Evolutionary conservation across 2,888 invertebrate species (phyloP).

Genomic region (Mantis religiosa): DNA sequence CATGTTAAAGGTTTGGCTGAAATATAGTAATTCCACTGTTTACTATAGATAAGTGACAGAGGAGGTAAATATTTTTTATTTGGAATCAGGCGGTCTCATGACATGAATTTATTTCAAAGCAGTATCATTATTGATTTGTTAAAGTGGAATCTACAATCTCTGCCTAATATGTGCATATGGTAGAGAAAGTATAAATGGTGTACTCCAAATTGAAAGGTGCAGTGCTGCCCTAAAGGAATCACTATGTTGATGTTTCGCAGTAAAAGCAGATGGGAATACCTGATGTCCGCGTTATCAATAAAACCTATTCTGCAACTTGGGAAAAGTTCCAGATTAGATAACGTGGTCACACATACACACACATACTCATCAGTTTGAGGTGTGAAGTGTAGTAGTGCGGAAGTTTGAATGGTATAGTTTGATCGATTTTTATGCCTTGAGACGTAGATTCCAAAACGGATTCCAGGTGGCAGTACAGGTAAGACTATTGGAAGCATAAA

Average conservation of each 20-base stretch:
- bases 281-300: not conserved
- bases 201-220: too few species aligned
- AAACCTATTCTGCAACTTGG: not conserved
- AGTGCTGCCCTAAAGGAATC: not conserved
- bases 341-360: not conserved
- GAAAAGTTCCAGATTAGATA: not conserved
- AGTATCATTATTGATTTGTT: too few species aligned
- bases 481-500: not conserved
- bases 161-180: too few species aligned
- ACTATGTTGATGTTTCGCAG: not conserved
- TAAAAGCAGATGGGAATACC: not conserved
- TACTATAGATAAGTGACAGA: too few species aligned
- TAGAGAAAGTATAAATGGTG: too few species aligned
- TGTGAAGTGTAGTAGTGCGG: not conserved
- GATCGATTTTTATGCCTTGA: not conserved
- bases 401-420: not conserved
- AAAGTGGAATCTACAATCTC: too few species aligned
- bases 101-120: too few species aligned
- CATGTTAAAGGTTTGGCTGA: too few species aligned
- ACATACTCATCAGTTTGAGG: not conserved
- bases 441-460: not conserved
- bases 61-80: too few species aligned
- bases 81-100: too few species aligned
- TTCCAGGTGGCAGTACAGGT: not conserved
- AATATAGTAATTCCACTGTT: too few species aligned